Base-by-base conservation (phyloP, 2,797 vertebrate genomes). In the Otus scops region DNA sequence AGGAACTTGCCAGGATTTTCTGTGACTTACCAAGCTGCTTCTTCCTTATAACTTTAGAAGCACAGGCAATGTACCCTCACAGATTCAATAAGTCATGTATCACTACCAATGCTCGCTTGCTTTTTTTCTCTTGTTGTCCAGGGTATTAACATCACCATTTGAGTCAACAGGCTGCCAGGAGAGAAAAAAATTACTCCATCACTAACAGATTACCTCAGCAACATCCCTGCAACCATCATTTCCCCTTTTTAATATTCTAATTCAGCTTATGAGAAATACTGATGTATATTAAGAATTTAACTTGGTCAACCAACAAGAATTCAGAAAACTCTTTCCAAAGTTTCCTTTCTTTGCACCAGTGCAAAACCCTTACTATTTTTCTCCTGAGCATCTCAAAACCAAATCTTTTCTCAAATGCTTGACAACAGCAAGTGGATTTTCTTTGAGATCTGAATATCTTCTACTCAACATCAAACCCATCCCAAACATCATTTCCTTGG, bases 1-100 rank as follows among this genome's bases (percentile, higher is more conserved):
- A 94, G 93, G 92, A 96, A 96, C 91, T 79, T 56, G 14, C 70
- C 82, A 38, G 67, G 59, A 69, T 93, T 79, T 95, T 92, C 36
- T 76, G 56, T 79, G 77, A 38, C 28, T 94, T 90, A 54, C 13
- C 15, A 43, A 92, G 20, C 80, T 82, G 19, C 20, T 76, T 24
- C 36, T 71, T 59, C 28, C 41, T 65, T 88, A 47, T 7, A 73
- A 39, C 19, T 86, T 81, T 8, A 54, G 24, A 89, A 63, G 53
- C 39, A 69, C 81, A 95, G 41, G 54, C 74, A 61, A 2, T 2
- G 6, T 61, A 47, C 24, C 53, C 63, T 90, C 54, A 32, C 15
- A 65, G 56, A 36, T 65, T 76, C 4, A 3, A 7, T 90, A 57
- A 75, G 61, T 24, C 28, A 50, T 3, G 3, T 26, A 24, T 71